Evolutionary conservation across 2,113 vertebrate species (phyloP).

Genomic region (Todiramphus chloris): DNA sequence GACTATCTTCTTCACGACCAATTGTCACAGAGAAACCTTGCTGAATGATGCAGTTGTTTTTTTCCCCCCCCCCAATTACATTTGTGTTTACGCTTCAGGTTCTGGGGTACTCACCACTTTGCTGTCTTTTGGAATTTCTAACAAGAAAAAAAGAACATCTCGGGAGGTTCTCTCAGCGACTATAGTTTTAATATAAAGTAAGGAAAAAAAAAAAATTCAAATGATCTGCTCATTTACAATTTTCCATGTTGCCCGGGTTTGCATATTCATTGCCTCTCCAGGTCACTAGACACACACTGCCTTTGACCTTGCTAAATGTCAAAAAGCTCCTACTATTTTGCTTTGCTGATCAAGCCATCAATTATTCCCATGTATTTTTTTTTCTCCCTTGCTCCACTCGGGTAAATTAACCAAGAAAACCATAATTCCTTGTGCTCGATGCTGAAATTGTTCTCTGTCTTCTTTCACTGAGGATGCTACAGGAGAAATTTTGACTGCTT

Average conservation of each 20-base stretch:
- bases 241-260: not conserved
- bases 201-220: not conserved
- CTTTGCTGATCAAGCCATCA: not conserved
- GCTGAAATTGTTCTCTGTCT: rapidly evolving
- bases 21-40: not conserved
- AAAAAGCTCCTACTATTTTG: not conserved
- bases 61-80: not conserved
- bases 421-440: not conserved
- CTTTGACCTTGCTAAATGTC: conserved; percentile 14
- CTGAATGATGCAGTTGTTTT: not conserved
- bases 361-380: not conserved
- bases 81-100: not conserved
- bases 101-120: not conserved
- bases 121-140: not conserved
- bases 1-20: not conserved
- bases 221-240: not conserved
- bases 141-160: not conserved
- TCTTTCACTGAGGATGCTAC: not conserved
- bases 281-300: not conserved
- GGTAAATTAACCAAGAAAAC: not conserved
- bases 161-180: not conserved
- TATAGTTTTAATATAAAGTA: not conserved
- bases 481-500: not conserved
- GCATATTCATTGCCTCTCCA: not conserved
- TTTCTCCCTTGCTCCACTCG: not conserved